These are phyloP conservation scores for Ophioninae sp. DNA, from an alignment of 2,888 invertebrate species.

Conservation along the genomic window DNA sequence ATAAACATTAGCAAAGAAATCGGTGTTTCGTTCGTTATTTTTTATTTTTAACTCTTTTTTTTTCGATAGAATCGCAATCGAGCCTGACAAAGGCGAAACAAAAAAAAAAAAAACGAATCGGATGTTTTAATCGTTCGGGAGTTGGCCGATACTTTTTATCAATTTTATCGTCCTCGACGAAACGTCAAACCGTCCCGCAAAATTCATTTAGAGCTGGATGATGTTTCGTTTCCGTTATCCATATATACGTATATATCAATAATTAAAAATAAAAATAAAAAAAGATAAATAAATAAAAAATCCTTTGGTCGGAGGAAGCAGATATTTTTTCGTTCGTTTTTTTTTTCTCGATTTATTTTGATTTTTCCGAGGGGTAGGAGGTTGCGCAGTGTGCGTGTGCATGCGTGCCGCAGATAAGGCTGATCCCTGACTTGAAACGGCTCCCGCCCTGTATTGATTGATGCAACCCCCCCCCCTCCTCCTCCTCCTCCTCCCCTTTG, in stretches of 20 bases:
- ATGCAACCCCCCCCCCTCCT: constrained; percentile 27
- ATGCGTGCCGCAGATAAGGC: constrained; percentile 65
- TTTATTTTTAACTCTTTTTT: not conserved
- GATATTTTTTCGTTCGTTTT: not conserved
- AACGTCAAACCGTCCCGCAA: constrained; percentile 35
- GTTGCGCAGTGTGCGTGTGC: constrained; percentile 51
- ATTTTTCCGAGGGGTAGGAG: not conserved
- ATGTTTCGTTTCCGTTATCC: not conserved
- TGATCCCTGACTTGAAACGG: constrained; percentile 60
- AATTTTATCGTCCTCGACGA: constrained; percentile 6
- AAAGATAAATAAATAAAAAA: not conserved
- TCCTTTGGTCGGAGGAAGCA: not conserved
- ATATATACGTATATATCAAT: too few relatives aligned
- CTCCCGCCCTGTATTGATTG: constrained; percentile 57
- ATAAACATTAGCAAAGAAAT: not conserved
- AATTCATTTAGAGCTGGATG: constrained; percentile 38
- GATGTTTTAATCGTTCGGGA: not conserved
- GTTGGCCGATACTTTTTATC: not conserved
- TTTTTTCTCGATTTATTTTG: constrained; percentile 14
- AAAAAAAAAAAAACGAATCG: not conserved
- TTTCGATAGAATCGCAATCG: not conserved
- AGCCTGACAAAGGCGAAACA: not conserved
- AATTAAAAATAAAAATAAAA: constrained; percentile 15
- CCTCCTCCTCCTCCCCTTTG: not conserved
- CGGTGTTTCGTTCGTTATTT: not conserved